A percentile compares a stretch with the other conserved stretches of the same genome.
phyloP scores from a whole-genome alignment of 1,140 invertebrate species.

The Drosophila murphyi region DNA sequence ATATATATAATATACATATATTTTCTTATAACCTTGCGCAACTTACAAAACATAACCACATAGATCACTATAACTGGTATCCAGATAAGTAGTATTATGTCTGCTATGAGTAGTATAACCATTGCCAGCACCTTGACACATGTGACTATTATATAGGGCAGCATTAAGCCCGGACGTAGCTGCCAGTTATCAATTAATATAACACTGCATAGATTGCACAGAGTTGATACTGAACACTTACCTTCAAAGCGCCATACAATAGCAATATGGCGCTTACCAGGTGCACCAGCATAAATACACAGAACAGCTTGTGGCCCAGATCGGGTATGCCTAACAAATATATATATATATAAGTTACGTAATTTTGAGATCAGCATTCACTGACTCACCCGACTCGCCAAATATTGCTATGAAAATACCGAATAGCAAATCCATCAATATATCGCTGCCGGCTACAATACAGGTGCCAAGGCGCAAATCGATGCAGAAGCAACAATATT shows the following conservation, averaged over 20 bases:
- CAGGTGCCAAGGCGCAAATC: slow-evolving; percentile 58
- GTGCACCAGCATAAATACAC: slow-evolving; percentile 52
- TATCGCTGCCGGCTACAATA: slow-evolving; percentile 22
- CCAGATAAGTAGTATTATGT: too few relatives aligned
- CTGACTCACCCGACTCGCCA: slow-evolving; percentile 54
- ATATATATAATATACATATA: neutral
- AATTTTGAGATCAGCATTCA: neutral
- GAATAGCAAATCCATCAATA: slow-evolving; percentile 35
- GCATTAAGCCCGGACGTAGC: too few relatives aligned
- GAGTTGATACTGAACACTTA: slow-evolving; percentile 2
- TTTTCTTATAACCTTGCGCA: too few relatives aligned
- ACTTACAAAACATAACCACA: too few relatives aligned
- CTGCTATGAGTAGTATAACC: too few relatives aligned
- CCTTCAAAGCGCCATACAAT: slow-evolving; percentile 40
- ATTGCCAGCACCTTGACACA: too few relatives aligned
- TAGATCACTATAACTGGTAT: too few relatives aligned
- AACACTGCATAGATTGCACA: too few relatives aligned
- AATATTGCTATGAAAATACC: slow-evolving; percentile 31
- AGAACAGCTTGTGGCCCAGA: slow-evolving; percentile 43
- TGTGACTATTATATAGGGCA: too few relatives aligned
- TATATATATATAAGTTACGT: neutral
- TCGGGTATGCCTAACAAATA: slow-evolving; percentile 46
- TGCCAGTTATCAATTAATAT: too few relatives aligned
- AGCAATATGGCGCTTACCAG: slow-evolving; percentile 27
- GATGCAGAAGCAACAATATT: slow-evolving; percentile 55